These are phyloP conservation scores for Heliornis fulica DNA, from an alignment of 2,113 vertebrate species.

Conservation along the genomic window DNA sequence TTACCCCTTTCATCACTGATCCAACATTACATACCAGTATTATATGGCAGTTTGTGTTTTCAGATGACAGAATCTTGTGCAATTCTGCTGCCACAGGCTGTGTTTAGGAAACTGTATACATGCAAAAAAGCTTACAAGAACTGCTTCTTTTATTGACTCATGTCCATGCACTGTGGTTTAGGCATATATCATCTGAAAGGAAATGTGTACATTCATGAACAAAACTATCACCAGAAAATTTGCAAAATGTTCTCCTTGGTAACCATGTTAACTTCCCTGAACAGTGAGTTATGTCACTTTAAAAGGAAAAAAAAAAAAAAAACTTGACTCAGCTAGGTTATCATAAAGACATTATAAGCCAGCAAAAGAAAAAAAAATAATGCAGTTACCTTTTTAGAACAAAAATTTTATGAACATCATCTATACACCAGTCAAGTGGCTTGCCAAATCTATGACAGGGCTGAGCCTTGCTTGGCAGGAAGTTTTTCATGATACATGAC, in stretches of 20 bases:
- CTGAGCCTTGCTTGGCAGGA: neutral
- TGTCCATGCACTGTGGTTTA: conserved; percentile 31
- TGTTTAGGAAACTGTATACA: neutral
- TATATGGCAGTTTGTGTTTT: neutral
- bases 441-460: neutral
- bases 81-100: neutral
- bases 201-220: neutral
- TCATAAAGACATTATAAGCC: neutral
- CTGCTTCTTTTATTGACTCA: conserved; percentile 49
- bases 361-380: too few relatives aligned
- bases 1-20: neutral
- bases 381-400: neutral
- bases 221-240: neutral
- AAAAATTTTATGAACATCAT: neutral
- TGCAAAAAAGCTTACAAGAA: neutral
- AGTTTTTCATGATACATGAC: neutral
- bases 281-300: neutral
- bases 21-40: neutral
- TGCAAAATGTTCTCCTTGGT: neutral
- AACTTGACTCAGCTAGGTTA: neutral
- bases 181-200: neutral
- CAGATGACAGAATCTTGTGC: neutral
- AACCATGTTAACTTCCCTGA: neutral
- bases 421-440: neutral
- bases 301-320: neutral